These are phyloP conservation scores for Eriocheir sinensis DNA, from an alignment of 1,140 invertebrate genomes.

Conservation along the genomic window DNA sequence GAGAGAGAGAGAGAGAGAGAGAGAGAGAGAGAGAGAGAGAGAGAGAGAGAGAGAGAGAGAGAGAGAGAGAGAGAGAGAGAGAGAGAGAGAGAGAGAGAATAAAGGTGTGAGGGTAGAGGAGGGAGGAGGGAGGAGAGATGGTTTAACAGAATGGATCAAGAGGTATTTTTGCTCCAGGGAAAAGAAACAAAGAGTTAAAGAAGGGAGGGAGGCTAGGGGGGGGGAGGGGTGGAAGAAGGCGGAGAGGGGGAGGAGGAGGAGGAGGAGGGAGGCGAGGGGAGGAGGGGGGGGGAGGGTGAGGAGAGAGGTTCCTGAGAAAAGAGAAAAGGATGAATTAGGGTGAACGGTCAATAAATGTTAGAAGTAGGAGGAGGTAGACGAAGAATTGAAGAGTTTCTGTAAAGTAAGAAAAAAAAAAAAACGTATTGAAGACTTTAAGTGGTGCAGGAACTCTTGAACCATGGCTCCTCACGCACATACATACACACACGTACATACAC, in stretches of 20 bases:
- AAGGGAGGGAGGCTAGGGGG: neutral
- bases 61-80: neutral
- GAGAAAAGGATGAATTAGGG: conserved; percentile 23
- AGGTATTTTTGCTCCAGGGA: neutral
- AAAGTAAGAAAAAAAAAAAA: neutral
- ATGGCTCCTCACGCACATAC: neutral
- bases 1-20: conserved; percentile 30
- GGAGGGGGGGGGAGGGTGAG: neutral
- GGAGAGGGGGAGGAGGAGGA: too few relatives aligned
- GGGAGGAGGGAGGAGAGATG: neutral
- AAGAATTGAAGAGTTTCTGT: neutral
- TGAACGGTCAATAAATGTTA: neutral
- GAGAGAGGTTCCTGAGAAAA: neutral
- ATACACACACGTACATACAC: neutral
- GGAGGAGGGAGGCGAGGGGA: too few relatives aligned
- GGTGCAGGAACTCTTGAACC: neutral
- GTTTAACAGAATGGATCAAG: conserved; percentile 15
- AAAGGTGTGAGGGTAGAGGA: neutral
- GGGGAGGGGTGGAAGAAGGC: too few relatives aligned
- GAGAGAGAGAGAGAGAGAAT: conserved; percentile 31
- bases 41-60: neutral
- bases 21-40: neutral
- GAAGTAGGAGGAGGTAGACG: neutral
- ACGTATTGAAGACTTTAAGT: neutral
- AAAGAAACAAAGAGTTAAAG: conserved; percentile 26